Evolutionary conservation across 2,888 invertebrate genomes (phyloP), one percentile per base, ranked within the genome.

Genomic region (Pristionchus japonicus): DNA sequence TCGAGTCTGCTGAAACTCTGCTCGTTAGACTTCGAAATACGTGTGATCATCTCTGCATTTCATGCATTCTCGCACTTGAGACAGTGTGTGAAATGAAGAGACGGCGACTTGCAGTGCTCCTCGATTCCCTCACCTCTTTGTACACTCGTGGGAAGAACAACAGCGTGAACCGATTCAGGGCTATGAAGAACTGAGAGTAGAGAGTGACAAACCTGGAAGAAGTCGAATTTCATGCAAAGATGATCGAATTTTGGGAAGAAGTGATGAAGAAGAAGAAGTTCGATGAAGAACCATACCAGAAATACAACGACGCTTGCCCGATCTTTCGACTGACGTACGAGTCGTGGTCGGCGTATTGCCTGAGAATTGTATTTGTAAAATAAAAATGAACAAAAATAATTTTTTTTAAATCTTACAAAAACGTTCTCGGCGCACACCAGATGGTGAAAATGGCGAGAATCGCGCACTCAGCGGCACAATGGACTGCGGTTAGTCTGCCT

Each of bases 401-500:
- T n/a, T n/a, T n/a, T n/a, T n/a, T n/a, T n/a, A 27, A 64, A 64
- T 15, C 70, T 9, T 34, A 83, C 82, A 49, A 52, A 52, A 31
- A 83, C 3, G 82, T 83, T 31, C 82, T 49, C 23, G 82, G 82
- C 52, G 82, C 82, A 34, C 82, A 83, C 82, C 82, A 83, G 52
- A 52, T 34, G 0, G 82, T 34, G 37, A 83, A 83, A 23, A 83
- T 52, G 6, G 52, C 49, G 0, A 83, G 82, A 83, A 83, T 52
- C 1, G 34, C 82, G 49, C 52, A 23, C 23, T 83, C 82, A 2
- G 82, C 82, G 15, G 52, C 15, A 20, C 82, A 83, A 11, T 83
- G 82, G 7, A 70, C 70, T 1, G 70, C 70, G 0, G 70, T 70
- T 2, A 70, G 70, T 37, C 70, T 7, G 13, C 70, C 70, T 70